A percentile compares a stretch with the other conserved stretches of the same genome.
phyloP scores from a whole-genome alignment of 2,797 vertebrate species.

The Craterocephalus amniculus region DNA sequence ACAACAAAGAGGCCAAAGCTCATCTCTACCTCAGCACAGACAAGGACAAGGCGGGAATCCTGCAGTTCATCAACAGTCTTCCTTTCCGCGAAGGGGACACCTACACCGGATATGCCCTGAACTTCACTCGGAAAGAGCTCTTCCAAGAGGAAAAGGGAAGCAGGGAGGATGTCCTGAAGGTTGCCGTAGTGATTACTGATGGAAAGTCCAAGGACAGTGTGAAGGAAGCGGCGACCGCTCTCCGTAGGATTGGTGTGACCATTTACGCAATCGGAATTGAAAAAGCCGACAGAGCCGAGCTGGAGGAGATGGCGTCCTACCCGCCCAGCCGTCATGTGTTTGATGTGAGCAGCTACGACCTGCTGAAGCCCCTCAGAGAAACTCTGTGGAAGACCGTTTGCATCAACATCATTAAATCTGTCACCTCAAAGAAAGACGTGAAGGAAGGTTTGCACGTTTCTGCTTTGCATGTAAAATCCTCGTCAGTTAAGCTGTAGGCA shows the following conservation, averaged over 20 bases:
- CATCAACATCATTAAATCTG: slow-evolving; percentile 37
- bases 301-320: slow-evolving; percentile 78
- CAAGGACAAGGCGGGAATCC: slow-evolving; percentile 59
- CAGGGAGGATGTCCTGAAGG: slow-evolving; percentile 73
- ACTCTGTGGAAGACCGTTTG: slow-evolving; percentile 78
- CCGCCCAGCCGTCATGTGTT: slow-evolving; percentile 74
- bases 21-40: slow-evolving; percentile 75
- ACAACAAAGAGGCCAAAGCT: slow-evolving; percentile 53
- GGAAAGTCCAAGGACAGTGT: slow-evolving; percentile 76
- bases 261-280: slow-evolving; percentile 81
- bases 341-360: slow-evolving; percentile 67
- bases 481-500: no score
- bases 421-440: neutral
- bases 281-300: slow-evolving; percentile 43
- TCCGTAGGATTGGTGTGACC: slow-evolving; percentile 71
- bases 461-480: neutral
- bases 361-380: slow-evolving; percentile 64
- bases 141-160: slow-evolving; percentile 74
- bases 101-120: slow-evolving; percentile 76
- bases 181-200: slow-evolving; percentile 83
- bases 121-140: slow-evolving; percentile 69
- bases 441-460: slow-evolving; percentile 69
- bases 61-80: slow-evolving; percentile 76
- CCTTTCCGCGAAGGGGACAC: slow-evolving; percentile 67
- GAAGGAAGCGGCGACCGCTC: slow-evolving; percentile 52